Evolutionary conservation across 2,888 invertebrate genomes (phyloP).

Genomic region (Torymus texanus): DNA sequence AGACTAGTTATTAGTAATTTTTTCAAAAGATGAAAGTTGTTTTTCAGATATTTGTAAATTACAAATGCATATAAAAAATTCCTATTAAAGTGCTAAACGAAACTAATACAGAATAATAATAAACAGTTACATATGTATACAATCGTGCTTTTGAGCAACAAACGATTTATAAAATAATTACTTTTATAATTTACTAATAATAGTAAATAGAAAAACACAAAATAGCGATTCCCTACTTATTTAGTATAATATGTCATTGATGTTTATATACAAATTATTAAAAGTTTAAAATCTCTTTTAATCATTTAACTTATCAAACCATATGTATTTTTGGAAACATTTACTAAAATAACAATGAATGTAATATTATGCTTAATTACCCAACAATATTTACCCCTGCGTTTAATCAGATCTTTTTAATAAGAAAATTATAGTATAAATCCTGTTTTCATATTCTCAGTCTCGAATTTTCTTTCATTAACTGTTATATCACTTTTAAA

Average conservation of each 20-base stretch:
- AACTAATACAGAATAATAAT: neutral
- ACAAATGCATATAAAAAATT: too few species aligned
- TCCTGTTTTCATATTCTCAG: constrained; percentile 43
- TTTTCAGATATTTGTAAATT: too few species aligned
- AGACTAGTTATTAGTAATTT: neutral
- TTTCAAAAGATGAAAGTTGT: neutral
- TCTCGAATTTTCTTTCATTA: constrained; percentile 19
- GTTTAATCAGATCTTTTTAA: neutral
- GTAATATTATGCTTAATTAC: constrained; percentile 2
- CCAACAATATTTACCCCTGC: neutral
- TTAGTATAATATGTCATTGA: too few species aligned
- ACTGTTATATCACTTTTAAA: too few species aligned
- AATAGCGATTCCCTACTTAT: too few species aligned
- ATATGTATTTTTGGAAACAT: too few species aligned
- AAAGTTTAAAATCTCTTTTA: too few species aligned
- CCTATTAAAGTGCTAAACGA: neutral
- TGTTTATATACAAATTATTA: too few species aligned
- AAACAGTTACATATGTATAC: constrained; percentile 15
- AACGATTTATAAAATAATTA: constrained; percentile 1
- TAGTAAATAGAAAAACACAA: too few species aligned
- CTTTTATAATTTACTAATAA: too few species aligned
- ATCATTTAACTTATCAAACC: too few species aligned
- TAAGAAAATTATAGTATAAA: constrained; percentile 7
- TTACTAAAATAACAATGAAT: neutral
- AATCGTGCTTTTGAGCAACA: neutral